Evolutionary conservation across 1,140 invertebrate species (phyloP), one percentile per base, ranked within the genome.

Genomic region (Drosophila pachea): DNA sequence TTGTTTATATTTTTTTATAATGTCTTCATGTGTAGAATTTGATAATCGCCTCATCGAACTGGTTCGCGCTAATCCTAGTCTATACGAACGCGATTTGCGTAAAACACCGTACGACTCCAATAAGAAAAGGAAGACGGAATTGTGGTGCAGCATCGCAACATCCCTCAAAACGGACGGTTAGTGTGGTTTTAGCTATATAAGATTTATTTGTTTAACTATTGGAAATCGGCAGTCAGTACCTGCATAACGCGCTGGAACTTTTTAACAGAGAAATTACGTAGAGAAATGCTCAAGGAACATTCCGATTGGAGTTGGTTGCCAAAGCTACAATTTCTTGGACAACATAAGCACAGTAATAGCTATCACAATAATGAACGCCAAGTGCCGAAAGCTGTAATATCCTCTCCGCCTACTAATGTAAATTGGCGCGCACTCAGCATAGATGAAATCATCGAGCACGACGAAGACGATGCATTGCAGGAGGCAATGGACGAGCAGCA

Each of bases 401-500:
- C 22, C 22, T 2, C 52, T 2, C n/a, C 31, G 7, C 38, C 8
- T 2, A 40, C 36, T 36, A 50, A 62, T n/a, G 11, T 43, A 9
- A 49, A 14, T 38, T 72, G 52, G 48, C 35, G 32, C 2, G 32
- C 73, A 0, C 45, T 68, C 8, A 79, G 65, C 22, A 40, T 66
- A 0, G 66, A 73, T 11, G 49, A 68, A 4, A 45, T 81, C 14
- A 74, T 70, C 6, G 76, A 67, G 9, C 68, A 88, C 11, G 73
- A 88, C 52, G 79, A 86, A 42, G 83, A 88, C 52, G 79, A 86
- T 66, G 67, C 74, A 0, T 49, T 88, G 22, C 87, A 87, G 68
- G 87, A 88, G 50, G 87, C 87, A 47, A 88, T 88, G 87, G 87
- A 88, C n/a, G 87, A 88, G 49, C 87, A 88, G 68, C 45, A 67